These are phyloP conservation scores for Synodontis membranacea DNA, from an alignment of 2,113 vertebrate species.

Conservation along the genomic window DNA sequence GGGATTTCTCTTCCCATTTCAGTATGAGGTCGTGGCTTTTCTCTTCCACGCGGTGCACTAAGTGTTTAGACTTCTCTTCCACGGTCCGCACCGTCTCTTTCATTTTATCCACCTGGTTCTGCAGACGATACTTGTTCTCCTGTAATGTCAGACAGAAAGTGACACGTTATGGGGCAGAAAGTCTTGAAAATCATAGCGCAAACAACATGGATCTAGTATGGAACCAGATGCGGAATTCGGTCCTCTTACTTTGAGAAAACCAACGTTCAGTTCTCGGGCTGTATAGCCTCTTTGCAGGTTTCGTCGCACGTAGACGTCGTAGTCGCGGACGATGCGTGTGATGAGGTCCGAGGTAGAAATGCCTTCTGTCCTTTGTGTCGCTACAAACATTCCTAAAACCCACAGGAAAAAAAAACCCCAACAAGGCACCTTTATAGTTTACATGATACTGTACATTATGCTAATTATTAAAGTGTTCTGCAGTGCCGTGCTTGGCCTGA, in stretches of 20 bases:
- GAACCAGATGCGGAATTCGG: neutral
- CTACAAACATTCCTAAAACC: slow-evolving; percentile 91
- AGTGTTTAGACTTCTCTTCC: slow-evolving; percentile 96
- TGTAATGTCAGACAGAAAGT: slow-evolving; percentile 57
- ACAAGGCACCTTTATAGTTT: neutral
- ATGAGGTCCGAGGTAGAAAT: slow-evolving; percentile 98
- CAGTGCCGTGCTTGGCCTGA: slow-evolving; percentile 60
- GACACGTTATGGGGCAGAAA: neutral
- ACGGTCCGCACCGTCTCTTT: slow-evolving; percentile 95
- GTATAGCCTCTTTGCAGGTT: slow-evolving; percentile 98
- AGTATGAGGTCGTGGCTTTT: slow-evolving; percentile 97
- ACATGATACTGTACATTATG: neutral
- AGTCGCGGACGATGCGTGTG: slow-evolving; percentile 94
- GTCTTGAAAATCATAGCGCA: neutral
- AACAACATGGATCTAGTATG: neutral
- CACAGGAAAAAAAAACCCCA: neutral
- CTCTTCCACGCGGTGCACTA: slow-evolving; percentile 96
- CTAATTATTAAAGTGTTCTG: neutral
- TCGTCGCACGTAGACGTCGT: slow-evolving; percentile 92
- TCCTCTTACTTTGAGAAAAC: slow-evolving; percentile 90
- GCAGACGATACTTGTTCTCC: slow-evolving; percentile 97
- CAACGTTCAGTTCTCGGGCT: slow-evolving; percentile 96
- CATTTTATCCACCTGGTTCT: slow-evolving; percentile 98
- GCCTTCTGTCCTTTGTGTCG: slow-evolving; percentile 94
- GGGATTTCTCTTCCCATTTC: slow-evolving; percentile 98